Percentiles rank a stretch among this genome's conserved stretches.
Conservation (phyloP, 2,888 invertebrate genomes). For the Abrostola triplasia region DNA sequence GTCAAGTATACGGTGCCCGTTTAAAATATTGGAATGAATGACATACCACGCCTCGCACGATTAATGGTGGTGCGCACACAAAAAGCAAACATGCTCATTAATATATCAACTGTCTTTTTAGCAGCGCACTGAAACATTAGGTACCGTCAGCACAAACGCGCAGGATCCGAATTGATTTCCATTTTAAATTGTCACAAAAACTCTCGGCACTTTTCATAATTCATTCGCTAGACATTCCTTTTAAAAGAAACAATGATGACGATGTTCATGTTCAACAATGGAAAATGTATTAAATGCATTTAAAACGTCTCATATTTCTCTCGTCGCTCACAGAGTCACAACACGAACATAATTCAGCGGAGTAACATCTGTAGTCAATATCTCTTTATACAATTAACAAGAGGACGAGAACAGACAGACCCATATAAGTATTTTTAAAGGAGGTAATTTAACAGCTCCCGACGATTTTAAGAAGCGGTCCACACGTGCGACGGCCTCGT, state of each 20-base stretch:
- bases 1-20: slow-evolving; percentile 78
- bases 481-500: slow-evolving; percentile 57
- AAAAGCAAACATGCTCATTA: slow-evolving; percentile 87
- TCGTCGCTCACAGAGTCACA: slow-evolving; percentile 74
- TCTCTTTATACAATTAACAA: slow-evolving; percentile 86
- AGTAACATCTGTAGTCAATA: slow-evolving; percentile 85
- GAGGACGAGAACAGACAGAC: slow-evolving; percentile 77
- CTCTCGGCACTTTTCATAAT: slow-evolving; percentile 64
- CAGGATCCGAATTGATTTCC: slow-evolving; percentile 51
- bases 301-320: slow-evolving; percentile 82
- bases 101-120: slow-evolving; percentile 88
- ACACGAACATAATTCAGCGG: slow-evolving; percentile 78
- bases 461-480: slow-evolving; percentile 59
- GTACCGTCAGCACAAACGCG: slow-evolving; percentile 74
- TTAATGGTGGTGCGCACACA: slow-evolving; percentile 84
- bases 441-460: slow-evolving; percentile 76
- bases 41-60: slow-evolving; percentile 87
- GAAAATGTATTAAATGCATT: slow-evolving; percentile 69
- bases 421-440: slow-evolving; percentile 82
- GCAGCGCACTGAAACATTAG: slow-evolving; percentile 73
- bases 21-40: slow-evolving; percentile 89
- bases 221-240: slow-evolving; percentile 65
- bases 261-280: slow-evolving; percentile 67
- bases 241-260: slow-evolving; percentile 50
- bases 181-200: slow-evolving; percentile 58